Evolutionary conservation across 2,113 vertebrate genomes (phyloP).

Genomic region (Thalassarche chlororhynchos): DNA sequence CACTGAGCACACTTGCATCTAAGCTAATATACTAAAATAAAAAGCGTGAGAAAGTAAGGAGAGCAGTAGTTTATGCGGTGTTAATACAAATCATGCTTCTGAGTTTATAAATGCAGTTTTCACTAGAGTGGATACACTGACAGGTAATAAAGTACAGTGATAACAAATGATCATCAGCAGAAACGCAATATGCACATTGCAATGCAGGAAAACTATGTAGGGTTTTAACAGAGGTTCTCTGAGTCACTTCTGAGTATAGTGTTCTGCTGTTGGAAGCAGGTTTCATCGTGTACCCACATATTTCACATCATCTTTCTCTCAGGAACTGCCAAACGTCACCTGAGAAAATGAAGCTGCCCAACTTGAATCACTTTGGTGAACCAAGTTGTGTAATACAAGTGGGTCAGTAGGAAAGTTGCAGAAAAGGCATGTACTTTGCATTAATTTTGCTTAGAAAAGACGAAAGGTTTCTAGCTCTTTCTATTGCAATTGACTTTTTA

Average conservation of each 20-base stretch:
- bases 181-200: background rate
- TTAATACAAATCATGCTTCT: background rate
- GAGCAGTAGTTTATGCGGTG: background rate
- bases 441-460: background rate
- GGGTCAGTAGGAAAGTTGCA: background rate
- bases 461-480: background rate
- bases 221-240: background rate
- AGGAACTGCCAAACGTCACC: background rate
- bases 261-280: background rate
- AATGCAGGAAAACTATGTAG: fast-evolving
- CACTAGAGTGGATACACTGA: background rate
- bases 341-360: background rate
- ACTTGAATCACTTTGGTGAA: background rate
- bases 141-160: background rate
- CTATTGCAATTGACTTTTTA: background rate
- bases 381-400: fast-evolving
- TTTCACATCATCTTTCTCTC: background rate
- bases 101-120: background rate
- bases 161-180: background rate
- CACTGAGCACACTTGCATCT: background rate
- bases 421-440: background rate
- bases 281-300: fast-evolving
- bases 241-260: background rate
- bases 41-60: background rate
- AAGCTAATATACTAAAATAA: background rate